These are phyloP conservation scores for Brachyhypopomus occidentalis DNA, from an alignment of 2,113 vertebrate species.

Conservation along the genomic window DNA sequence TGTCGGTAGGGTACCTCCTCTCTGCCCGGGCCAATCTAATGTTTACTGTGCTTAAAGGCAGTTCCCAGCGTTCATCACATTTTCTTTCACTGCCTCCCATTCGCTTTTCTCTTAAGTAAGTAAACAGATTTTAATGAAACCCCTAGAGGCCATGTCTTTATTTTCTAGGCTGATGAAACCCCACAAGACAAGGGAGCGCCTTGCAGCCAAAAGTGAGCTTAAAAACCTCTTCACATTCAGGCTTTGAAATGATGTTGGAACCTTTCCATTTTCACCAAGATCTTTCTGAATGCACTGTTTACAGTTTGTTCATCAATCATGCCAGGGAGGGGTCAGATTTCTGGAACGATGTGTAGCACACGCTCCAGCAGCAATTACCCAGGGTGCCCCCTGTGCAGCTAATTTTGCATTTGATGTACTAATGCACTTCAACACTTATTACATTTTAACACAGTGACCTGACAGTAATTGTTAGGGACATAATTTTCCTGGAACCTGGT, in stretches of 20 bases:
- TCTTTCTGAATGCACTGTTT: constrained; percentile 73
- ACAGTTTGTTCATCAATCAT: constrained; percentile 66
- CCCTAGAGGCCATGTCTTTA: constrained; percentile 60
- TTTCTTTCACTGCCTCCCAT: constrained; percentile 43
- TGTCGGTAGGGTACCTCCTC: constrained; percentile 56
- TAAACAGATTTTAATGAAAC: constrained; percentile 71
- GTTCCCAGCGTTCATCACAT: constrained; percentile 60
- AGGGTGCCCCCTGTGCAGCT: constrained; percentile 24
- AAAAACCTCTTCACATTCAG: constrained; percentile 68
- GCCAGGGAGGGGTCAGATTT: constrained; percentile 51
- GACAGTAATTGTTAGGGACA: no score
- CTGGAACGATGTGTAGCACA: constrained; percentile 57
- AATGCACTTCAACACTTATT: background rate
- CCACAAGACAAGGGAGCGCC: constrained; percentile 57
- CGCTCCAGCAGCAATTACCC: constrained; percentile 56
- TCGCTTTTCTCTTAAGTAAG: constrained; percentile 59
- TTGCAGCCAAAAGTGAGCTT: constrained; percentile 71
- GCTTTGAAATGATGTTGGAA: constrained; percentile 74
- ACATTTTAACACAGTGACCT: no score
- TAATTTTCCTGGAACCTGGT: no score
- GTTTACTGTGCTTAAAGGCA: constrained; percentile 65
- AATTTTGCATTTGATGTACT: background rate
- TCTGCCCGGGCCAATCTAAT: constrained; percentile 56
- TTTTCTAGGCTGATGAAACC: constrained; percentile 66
- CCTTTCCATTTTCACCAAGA: constrained; percentile 63